Evolutionary conservation across 2,797 vertebrate species (phyloP), one percentile per base, ranked within the genome.

Genomic region (Tamandua tetradactyla): DNA sequence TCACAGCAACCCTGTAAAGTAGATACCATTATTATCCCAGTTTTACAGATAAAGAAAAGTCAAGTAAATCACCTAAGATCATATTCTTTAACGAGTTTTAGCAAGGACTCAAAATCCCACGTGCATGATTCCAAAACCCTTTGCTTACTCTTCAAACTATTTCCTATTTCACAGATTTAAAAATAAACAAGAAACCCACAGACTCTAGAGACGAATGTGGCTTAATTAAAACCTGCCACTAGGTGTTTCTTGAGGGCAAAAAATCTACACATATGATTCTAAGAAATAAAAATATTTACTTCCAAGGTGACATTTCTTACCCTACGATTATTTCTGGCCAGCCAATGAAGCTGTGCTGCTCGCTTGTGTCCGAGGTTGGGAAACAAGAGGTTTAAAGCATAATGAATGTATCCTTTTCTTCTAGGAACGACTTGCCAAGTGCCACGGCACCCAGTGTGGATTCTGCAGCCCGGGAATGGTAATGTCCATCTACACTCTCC

Each of bases 391-490:
- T 49, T 23, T 49, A n/a, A 8, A 37, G 40, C 14, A 32, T 69
- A 66, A 82, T 61, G n/a, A 66, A 8, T 18, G 7, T 92, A 7
- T 20, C 8, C 1, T 32, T 93, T 59, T 37, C 2, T 84, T 95
- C 42, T 94, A 99, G 99, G 99, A 99, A 97, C 98, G 99, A n/a
- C 98, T 99, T n/a, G 99, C 99, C 13, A 99, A 99, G 96, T 99
- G 99, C 89, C 98, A 99, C 0, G 99, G 99, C 62, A 99, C 99
- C 3, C 99, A 99, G 96, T 99, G 99, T 42, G 99, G 99, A 52
- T 99, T 99, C 98, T 99, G 99, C 95, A 99, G 99, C 0, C 99
- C 99, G 0, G 99, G 99, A 32, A 99, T 99, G 98, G 99, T 99
- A 98, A 99, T 99, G 99, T 99, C 99, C 90, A 98, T 99, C 97